Percentiles rank a stretch among this genome's conserved stretches.
Conservation (phyloP, 2,797 vertebrate species). For the Myotis vivesi region DNA sequence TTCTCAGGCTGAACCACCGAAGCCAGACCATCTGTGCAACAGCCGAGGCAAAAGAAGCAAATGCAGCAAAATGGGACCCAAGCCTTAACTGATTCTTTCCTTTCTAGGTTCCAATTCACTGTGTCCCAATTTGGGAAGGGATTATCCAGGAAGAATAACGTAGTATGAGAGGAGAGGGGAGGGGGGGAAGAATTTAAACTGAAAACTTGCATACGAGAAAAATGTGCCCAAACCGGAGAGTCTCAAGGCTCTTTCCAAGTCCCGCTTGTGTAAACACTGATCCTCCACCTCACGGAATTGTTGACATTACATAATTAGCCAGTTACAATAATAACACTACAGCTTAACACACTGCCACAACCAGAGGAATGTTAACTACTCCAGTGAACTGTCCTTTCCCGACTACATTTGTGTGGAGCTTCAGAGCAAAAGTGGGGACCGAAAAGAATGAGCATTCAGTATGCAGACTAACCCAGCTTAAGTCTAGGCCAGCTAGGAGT, state of each 20-base stretch:
- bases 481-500: neutral
- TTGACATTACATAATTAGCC: constrained; percentile 44
- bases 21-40: neutral
- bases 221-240: constrained; percentile 15
- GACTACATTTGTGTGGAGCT: neutral
- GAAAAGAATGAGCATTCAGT: constrained; percentile 37
- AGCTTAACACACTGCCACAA: constrained; percentile 39
- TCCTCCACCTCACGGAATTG: constrained; percentile 16
- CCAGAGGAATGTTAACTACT: constrained; percentile 59
- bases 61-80: neutral
- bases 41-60: neutral
- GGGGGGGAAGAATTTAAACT: neutral
- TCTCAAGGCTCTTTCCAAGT: neutral
- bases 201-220: constrained; percentile 33
- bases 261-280: neutral
- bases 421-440: constrained; percentile 49
- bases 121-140: neutral
- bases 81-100: neutral
- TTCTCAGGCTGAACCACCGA: neutral
- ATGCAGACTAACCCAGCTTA: neutral
- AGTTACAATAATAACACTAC: constrained; percentile 55
- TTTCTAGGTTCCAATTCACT: neutral
- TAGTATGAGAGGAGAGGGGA: no score
- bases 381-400: constrained; percentile 42
- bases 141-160: neutral